These are phyloP conservation scores for Trichopria drosophilae DNA, from an alignment of 2,888 invertebrate genomes.

Conservation along the genomic window DNA sequence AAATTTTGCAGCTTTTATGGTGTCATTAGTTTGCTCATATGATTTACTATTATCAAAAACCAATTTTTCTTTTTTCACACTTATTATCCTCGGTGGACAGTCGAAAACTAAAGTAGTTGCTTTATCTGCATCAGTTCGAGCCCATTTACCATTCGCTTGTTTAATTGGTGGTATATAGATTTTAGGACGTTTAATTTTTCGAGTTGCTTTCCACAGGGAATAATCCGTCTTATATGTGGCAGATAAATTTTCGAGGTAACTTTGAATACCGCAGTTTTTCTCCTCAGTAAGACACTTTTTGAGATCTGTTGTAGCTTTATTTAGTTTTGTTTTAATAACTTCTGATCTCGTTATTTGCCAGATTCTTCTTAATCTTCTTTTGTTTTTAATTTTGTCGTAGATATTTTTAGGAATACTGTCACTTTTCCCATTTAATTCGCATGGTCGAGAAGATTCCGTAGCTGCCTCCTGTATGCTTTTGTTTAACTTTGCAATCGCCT, in stretches of 20 bases:
- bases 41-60: too few relatives aligned
- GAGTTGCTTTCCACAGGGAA: slow-evolving; percentile 5
- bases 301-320: not conserved
- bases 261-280: not conserved
- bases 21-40: too few relatives aligned
- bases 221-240: not conserved
- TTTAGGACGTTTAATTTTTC: not conserved
- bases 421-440: too few relatives aligned
- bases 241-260: not conserved
- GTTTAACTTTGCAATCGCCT: too few relatives aligned
- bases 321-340: not conserved
- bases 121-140: not conserved
- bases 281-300: not conserved
- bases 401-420: not conserved
- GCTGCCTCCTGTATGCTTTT: too few relatives aligned
- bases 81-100: too few relatives aligned
- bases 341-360: slow-evolving; percentile 1
- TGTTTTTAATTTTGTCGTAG: not conserved
- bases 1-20: too few relatives aligned
- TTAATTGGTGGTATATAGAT: not conserved
- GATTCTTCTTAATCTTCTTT: not conserved
- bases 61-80: too few relatives aligned
- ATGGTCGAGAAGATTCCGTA: too few relatives aligned
- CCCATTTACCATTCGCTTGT: slow-evolving; percentile 1
- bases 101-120: not conserved